phyloP scores from a whole-genome alignment of 1,140 invertebrate genomes.

The Branchinecta lynchi region DNA sequence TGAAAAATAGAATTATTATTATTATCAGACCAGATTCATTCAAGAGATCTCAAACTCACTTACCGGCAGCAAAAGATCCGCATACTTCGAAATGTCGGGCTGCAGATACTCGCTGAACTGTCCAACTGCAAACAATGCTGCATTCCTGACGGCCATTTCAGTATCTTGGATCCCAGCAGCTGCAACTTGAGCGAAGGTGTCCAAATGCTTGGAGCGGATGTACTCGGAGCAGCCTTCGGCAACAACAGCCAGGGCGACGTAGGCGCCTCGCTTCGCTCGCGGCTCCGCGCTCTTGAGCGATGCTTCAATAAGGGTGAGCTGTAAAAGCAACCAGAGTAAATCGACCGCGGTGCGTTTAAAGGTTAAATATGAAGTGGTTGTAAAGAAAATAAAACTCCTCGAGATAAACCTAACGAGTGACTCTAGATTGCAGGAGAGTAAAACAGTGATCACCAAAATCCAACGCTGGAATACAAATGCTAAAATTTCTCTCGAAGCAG shows the following conservation, averaged over 20 bases:
- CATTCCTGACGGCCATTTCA: constrained; percentile 45
- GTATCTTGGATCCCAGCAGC: constrained; percentile 49
- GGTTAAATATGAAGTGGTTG: too few relatives aligned
- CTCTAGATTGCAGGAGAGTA: too few relatives aligned
- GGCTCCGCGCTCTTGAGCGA: constrained; percentile 30
- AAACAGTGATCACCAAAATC: too few relatives aligned
- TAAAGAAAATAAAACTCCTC: constrained; percentile 16
- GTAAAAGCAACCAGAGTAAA: neutral
- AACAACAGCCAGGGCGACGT: constrained; percentile 52
- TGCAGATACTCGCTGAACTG: constrained; percentile 68
- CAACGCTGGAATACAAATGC: constrained; percentile 20
- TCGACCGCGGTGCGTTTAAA: neutral
- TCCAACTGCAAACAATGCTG: constrained; percentile 60
- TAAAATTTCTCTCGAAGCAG: too few relatives aligned
- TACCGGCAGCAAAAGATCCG: constrained; percentile 51
- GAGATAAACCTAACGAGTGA: too few relatives aligned
- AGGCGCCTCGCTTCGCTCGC: constrained; percentile 49
- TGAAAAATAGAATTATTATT: too few relatives aligned
- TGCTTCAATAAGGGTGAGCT: constrained; percentile 6
- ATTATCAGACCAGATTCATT: too few relatives aligned
- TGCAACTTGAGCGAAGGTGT: constrained; percentile 49
- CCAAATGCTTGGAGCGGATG: constrained; percentile 51
- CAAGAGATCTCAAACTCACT: constrained; percentile 26
- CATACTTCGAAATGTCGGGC: constrained; percentile 51
- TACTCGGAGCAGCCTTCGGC: constrained; percentile 65